These are phyloP conservation scores for Heliconius ismenius DNA, from an alignment of 2,888 invertebrate genomes.

Conservation along the genomic window DNA sequence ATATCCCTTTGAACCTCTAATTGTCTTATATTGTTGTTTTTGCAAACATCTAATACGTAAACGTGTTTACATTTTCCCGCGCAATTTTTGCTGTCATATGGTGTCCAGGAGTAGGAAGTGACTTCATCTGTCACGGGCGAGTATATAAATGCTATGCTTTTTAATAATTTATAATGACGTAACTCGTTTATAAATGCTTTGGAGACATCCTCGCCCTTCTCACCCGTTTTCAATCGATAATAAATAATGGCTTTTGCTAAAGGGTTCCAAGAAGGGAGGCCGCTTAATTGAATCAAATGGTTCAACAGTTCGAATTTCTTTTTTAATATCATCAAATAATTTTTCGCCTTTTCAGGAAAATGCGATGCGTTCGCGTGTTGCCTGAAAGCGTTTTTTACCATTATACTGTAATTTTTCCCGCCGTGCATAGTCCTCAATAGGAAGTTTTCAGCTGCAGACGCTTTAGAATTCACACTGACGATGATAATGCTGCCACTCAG, in stretches of 20 bases:
- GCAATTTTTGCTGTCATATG: constrained; percentile 71
- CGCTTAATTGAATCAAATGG: constrained; percentile 74
- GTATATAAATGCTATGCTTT: constrained; percentile 70
- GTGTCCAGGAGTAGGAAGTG: constrained; percentile 72
- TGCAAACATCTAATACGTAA: constrained; percentile 70
- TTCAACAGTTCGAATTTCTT: constrained; percentile 71
- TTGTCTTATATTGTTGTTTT: constrained; percentile 58
- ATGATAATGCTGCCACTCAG: constrained; percentile 78
- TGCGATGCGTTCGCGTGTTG: constrained; percentile 78
- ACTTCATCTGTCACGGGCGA: constrained; percentile 60
- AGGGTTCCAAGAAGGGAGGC: constrained; percentile 79
- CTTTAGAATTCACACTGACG: constrained; percentile 75
- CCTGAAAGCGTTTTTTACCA: constrained; percentile 78
- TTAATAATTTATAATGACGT: constrained; percentile 65
- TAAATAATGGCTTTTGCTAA: constrained; percentile 75
- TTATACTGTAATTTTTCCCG: constrained; percentile 75
- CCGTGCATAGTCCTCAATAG: constrained; percentile 73
- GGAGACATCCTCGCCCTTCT: constrained; percentile 58
- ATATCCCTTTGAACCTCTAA: constrained; percentile 60
- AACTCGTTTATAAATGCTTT: constrained; percentile 71
- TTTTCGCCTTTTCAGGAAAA: constrained; percentile 80
- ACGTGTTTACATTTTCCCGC: constrained; percentile 69
- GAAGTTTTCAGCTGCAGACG: constrained; percentile 66
- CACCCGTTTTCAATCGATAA: constrained; percentile 63
- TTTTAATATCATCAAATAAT: constrained; percentile 79